These are phyloP conservation scores for Hiodon alosoides DNA, from an alignment of 2,113 vertebrate genomes.

Conservation along the genomic window DNA sequence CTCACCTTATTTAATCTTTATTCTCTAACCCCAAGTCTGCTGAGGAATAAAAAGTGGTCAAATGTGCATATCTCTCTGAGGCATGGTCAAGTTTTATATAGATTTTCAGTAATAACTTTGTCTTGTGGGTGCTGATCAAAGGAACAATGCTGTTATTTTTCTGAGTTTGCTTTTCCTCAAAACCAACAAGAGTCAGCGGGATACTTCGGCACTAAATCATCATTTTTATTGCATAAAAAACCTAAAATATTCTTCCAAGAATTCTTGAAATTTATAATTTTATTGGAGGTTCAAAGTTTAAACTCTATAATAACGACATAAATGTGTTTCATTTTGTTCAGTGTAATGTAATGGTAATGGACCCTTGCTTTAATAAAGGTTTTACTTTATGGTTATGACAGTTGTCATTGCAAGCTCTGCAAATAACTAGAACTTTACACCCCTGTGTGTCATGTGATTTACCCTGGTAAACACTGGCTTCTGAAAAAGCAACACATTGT, in stretches of 20 bases:
- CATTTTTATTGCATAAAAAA: conserved; percentile 50
- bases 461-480: not conserved
- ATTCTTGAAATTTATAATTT: conserved; percentile 55
- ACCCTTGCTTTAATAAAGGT: conserved; percentile 56
- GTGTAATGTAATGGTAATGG: conserved; percentile 53
- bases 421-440: conserved; percentile 46
- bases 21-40: no score
- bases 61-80: no score
- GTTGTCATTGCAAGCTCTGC: conserved; percentile 37
- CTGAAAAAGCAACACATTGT: not conserved
- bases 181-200: conserved; percentile 18
- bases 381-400: conserved; percentile 54
- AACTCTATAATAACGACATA: conserved; percentile 42
- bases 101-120: no score
- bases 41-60: no score
- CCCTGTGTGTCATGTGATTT: conserved; percentile 21
- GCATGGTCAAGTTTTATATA: no score
- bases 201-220: conserved; percentile 5
- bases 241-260: conserved; percentile 52
- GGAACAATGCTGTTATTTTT: not conserved
- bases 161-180: not conserved
- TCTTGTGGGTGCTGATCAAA: not conserved
- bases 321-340: conserved; percentile 46
- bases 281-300: conserved; percentile 63
- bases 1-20: no score